Evolutionary conservation across 2,888 invertebrate genomes (phyloP), one percentile per base, ranked within the genome.

Genomic region (Harpalus rubripes): DNA sequence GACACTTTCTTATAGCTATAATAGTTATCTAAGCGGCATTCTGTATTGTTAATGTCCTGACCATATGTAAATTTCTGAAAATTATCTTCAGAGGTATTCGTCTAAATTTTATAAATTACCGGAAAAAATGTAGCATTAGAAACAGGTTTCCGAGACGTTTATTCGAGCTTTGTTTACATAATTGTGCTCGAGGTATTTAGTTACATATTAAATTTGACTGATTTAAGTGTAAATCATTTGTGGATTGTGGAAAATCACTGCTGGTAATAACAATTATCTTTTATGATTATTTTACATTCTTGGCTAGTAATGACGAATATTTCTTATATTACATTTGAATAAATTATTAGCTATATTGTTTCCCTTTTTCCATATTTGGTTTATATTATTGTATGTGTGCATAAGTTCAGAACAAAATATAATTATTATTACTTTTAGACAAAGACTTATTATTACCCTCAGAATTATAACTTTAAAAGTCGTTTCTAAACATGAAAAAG

Each of bases 61-160:
- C 63, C 22, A 63, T 84, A 84, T 84, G 84, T 84, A 65, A 84
- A 84, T 84, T 84, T 81, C 32, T 84, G 44, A 63, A 84, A 84
- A 84, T 84, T 84, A 84, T 84, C 74, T 63, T 16, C 78, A 16
- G 52, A 84, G 61, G 76, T 61, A 74, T 84, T 76, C 61, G 76
- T 84, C 65, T 78, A 78, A 84, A 84, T 78, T 84, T 84, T 78
- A 78, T 78, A 84, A 78, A 84, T 78, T 84, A 78, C 63, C 84
- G 61, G 59, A 84, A 63, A 84, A 84, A 76, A 84, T 76, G 84
- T 84, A 83, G 78, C 76, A 63, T 84, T 78, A 83, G 26, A 59
- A 84, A 84, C 84, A 52, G 65, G 84, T 78, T 84, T 52, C 26
- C 8, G 7, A 58, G 22, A 58, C 63, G 56, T 39, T 74, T 59